phyloP scores from a whole-genome alignment of 23 tunicate genomes.

The Ascidia mentula region DNA sequence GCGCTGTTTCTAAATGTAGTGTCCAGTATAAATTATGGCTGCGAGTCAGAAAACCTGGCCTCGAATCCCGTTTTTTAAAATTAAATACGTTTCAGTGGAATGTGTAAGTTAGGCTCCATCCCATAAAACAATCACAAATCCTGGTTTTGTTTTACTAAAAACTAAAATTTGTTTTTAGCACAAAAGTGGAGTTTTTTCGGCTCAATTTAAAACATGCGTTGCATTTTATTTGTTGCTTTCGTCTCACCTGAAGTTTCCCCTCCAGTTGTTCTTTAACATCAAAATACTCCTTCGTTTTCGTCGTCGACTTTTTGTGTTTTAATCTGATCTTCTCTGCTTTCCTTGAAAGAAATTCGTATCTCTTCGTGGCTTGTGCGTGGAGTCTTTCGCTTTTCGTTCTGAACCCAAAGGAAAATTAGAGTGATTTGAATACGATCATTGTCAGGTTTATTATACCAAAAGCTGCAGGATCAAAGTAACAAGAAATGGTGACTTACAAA shows the following conservation, averaged over 20 bases:
- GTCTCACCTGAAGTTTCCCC: constrained; percentile 49
- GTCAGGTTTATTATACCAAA: too few relatives aligned
- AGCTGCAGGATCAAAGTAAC: too few relatives aligned
- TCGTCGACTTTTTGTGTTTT: constrained; percentile 65
- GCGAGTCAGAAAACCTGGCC: neutral
- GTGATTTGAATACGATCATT: too few relatives aligned
- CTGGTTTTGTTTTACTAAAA: too few relatives aligned
- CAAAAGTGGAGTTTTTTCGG: too few relatives aligned
- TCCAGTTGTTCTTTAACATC: constrained; percentile 70
- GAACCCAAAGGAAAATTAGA: neutral
- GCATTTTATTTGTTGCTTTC: neutral
- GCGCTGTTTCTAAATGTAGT: constrained; percentile 51
- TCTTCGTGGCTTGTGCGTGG: constrained; percentile 69
- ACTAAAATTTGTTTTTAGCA: too few relatives aligned
- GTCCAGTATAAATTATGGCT: neutral
- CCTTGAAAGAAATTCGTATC: constrained; percentile 47
- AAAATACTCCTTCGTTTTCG: constrained; percentile 55
- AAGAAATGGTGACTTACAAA: too few relatives aligned
- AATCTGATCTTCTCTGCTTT: constrained; percentile 38
- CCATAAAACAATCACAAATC: too few relatives aligned
- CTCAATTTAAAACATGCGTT: neutral
- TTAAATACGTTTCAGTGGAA: too few relatives aligned
- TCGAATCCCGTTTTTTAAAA: neutral
- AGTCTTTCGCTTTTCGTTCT: constrained; percentile 66
- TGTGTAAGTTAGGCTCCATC: too few relatives aligned